These are phyloP conservation scores for Eptesicus fuscus DNA, from an alignment of 2,113 vertebrate species.

Conservation along the genomic window DNA sequence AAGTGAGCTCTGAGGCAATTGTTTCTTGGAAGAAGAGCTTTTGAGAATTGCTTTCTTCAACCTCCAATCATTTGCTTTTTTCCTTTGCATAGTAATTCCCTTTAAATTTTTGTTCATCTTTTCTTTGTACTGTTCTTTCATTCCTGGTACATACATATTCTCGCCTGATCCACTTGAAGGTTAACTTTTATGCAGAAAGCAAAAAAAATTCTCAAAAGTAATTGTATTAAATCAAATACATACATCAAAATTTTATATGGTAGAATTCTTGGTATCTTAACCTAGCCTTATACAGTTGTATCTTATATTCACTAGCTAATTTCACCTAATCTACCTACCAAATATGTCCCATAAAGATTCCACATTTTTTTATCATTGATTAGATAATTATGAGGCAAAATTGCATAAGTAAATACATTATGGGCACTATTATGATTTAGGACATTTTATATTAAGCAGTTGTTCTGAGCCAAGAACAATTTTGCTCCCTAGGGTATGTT, in stretches of 20 bases:
- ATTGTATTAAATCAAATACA: not conserved
- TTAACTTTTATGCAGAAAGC: not conserved
- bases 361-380: not conserved
- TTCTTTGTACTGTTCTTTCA: not conserved
- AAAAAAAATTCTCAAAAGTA: not conserved
- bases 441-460: not conserved
- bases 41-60: not conserved
- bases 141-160: not conserved
- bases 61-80: not conserved
- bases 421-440: not conserved
- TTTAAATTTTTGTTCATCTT: not conserved
- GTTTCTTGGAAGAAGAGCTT: not conserved
- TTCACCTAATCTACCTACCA: not conserved
- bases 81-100: not conserved
- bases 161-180: not conserved
- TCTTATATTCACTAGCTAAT: not conserved
- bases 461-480: not conserved
- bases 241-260: not conserved
- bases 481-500: not conserved
- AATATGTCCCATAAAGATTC: not conserved
- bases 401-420: not conserved
- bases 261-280: not conserved
- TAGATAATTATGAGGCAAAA: not conserved
- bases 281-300: not conserved
- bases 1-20: not conserved